phyloP scores from a whole-genome alignment of 2,888 invertebrate species.

The Celastrina argiolus region DNA sequence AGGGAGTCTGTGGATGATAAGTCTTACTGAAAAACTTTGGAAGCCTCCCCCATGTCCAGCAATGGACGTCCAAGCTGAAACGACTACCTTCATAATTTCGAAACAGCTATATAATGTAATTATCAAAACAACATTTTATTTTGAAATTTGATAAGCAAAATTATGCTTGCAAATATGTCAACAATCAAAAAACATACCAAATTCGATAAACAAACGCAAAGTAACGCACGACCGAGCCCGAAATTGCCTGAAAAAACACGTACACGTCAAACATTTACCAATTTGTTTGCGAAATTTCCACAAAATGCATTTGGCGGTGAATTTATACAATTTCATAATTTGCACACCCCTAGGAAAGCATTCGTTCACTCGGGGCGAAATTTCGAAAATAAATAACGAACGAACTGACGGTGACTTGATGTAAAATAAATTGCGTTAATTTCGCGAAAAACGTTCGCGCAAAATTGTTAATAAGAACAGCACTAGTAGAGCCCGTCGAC shows the following conservation, averaged over 20 bases:
- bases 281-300: slow-evolving; percentile 18
- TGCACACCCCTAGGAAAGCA: slow-evolving; percentile 31
- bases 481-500: no score
- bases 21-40: no score
- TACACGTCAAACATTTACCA: slow-evolving; percentile 9
- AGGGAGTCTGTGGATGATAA: no score
- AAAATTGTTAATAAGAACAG: slow-evolving; percentile 28
- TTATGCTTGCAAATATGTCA: not conserved
- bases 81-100: no score
- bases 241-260: slow-evolving; percentile 22
- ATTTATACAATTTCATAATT: slow-evolving; percentile 32
- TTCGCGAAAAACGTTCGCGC: slow-evolving; percentile 25
- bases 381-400: slow-evolving; percentile 37
- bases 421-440: slow-evolving; percentile 41
- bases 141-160: not conserved
- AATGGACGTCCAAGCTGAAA: no score
- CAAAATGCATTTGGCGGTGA: slow-evolving; percentile 24
- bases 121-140: no score
- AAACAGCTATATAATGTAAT: no score
- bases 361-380: slow-evolving; percentile 31
- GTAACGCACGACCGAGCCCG: not conserved
- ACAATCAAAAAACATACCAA: not conserved
- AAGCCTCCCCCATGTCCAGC: no score
- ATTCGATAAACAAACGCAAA: slow-evolving; percentile 1
- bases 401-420: slow-evolving; percentile 37